Evolutionary conservation across 1,140 invertebrate genomes (phyloP).

Genomic region (Pectinophora gossypiella): DNA sequence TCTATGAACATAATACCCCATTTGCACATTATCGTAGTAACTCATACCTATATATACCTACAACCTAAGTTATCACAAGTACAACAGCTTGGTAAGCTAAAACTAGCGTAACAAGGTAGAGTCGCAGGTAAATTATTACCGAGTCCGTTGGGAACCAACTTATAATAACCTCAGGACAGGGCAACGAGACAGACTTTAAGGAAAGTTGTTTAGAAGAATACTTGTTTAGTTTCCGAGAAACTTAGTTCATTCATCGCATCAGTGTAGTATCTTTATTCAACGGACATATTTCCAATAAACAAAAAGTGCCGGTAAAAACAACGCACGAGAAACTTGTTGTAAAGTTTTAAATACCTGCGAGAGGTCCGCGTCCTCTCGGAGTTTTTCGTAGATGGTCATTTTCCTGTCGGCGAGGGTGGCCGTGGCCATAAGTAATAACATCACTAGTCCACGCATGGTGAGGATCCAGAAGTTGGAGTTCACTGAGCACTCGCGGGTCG

Average conservation of each 20-base stretch:
- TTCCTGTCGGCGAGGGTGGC: slow-evolving; percentile 44
- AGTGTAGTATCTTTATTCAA: too few species aligned
- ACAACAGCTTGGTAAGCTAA: background rate
- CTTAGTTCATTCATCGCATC: too few species aligned
- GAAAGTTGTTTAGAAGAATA: background rate
- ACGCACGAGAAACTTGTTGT: slow-evolving; percentile 18
- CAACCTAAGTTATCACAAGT: background rate
- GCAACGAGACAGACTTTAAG: background rate
- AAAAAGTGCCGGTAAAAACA: background rate
- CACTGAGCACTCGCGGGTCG: slow-evolving; percentile 54
- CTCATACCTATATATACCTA: background rate
- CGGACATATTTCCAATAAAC: background rate
- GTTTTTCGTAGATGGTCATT: slow-evolving; percentile 57
- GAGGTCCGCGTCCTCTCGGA: slow-evolving; percentile 52
- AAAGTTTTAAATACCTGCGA: slow-evolving; percentile 59
- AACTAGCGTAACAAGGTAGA: slow-evolving; percentile 2
- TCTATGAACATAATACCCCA: background rate
- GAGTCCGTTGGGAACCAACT: background rate
- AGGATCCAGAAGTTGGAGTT: slow-evolving; percentile 31
- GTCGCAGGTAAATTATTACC: background rate
- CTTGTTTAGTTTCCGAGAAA: background rate
- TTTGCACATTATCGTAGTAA: too few species aligned
- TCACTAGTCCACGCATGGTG: slow-evolving; percentile 54
- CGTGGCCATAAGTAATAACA: slow-evolving; percentile 48
- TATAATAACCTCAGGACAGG: background rate